These are phyloP conservation scores for Chironomus tentans DNA, from an alignment of 2,888 invertebrate genomes.

Conservation along the genomic window DNA sequence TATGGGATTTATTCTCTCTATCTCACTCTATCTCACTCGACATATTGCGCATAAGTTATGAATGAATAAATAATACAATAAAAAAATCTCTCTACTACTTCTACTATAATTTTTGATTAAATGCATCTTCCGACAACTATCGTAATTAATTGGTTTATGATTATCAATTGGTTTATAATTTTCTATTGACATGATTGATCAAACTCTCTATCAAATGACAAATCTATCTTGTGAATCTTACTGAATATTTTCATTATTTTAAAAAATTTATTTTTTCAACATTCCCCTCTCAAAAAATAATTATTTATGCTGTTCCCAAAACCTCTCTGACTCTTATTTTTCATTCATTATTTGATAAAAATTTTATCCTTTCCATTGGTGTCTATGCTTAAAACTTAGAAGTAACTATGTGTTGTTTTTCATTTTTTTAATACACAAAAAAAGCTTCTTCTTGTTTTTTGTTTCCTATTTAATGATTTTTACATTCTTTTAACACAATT, in stretches of 20 bases:
- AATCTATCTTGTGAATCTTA: neutral
- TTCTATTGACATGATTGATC: neutral
- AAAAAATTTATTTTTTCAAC: neutral
- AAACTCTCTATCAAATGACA: neutral
- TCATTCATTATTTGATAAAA: neutral
- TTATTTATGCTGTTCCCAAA: neutral
- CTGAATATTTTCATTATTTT: neutral
- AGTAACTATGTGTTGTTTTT: neutral
- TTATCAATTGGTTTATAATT: neutral
- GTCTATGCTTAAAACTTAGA: neutral
- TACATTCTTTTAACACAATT: no score
- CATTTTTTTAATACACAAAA: neutral
- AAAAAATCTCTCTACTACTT: neutral
- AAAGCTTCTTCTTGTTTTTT: neutral
- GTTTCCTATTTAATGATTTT: neutral
- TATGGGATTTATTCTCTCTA: no score
- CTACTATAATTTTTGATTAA: neutral
- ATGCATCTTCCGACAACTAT: conserved; percentile 25
- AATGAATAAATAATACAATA: no score
- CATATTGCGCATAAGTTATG: no score
- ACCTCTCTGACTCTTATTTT: neutral
- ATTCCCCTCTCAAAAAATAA: no score
- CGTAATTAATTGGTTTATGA: neutral
- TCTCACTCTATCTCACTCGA: no score
- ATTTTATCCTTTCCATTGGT: neutral